Evolutionary conservation across 2,113 vertebrate species (phyloP).

Genomic region (Prunella himalayana): DNA sequence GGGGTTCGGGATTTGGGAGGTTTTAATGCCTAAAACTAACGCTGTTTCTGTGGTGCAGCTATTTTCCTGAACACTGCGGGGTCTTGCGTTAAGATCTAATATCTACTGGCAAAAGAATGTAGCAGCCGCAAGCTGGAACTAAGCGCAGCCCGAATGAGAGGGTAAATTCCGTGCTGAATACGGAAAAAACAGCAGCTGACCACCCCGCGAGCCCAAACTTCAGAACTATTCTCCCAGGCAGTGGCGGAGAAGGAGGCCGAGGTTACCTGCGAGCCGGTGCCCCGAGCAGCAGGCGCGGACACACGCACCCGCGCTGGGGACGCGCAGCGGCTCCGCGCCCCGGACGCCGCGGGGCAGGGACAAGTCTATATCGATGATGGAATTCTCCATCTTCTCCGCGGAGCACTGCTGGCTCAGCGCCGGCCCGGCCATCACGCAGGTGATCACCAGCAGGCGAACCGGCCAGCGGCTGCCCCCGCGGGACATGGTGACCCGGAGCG

Average conservation of each 20-base stretch:
- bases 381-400: constrained; percentile 14
- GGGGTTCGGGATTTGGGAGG: neutral
- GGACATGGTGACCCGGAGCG: constrained; percentile 13
- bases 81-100: neutral
- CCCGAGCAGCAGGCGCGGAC: constrained; percentile 61
- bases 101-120: fast-evolving
- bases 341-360: constrained; percentile 63
- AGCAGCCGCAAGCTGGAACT: neutral
- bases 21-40: neutral
- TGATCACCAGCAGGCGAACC: neutral
- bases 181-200: neutral
- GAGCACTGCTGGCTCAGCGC: constrained; percentile 32
- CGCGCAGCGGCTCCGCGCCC: constrained; percentile 47
- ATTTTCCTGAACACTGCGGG: fast-evolving
- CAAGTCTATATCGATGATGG: constrained; percentile 56
- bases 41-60: neutral
- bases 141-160: fast-evolving
- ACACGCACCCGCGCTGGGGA: constrained; percentile 10
- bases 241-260: neutral
- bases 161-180: fast-evolving
- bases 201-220: neutral
- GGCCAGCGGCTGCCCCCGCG: neutral
- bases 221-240: neutral
- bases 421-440: neutral
- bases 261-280: constrained; percentile 57